Base-by-base conservation (phyloP, 1,140 invertebrate species). In the Drosophila azteca region DNA sequence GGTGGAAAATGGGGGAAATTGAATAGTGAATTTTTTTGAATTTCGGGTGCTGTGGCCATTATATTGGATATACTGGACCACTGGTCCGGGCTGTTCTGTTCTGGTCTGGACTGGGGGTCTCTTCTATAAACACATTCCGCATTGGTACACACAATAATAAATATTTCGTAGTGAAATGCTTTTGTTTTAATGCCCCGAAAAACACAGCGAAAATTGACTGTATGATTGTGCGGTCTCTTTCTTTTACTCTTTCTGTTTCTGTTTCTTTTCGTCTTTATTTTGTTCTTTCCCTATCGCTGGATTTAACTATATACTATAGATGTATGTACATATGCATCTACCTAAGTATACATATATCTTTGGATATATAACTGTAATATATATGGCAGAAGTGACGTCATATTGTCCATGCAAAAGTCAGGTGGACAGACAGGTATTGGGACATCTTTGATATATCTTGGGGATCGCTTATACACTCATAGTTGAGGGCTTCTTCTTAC, bases 181-280 rank as follows among this genome's bases (percentile, higher is more conserved):
- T 85, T 85, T 85, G 82, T 85, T 87, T 85, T 85, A 85, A 85
- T 85, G 82, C 82, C 82, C 78, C 82, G 82, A 85, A 85, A 87
- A 85, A 85, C 82, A 85, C 82, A 85, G 62, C 82, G 82, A 82
- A 85, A 85, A 85, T 85, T 77, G 82, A 85, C 82, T 85, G 82
- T 80, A 85, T 85, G 79, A 85, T 85, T 85, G 78, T 77, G 81
- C 63, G 76, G 81, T 79, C 60, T 43, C 46, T 50, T 20, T 26
- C 24, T 26, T 4, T 26, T 26, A 5, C 24, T 26, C 0, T 24
- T 29, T 39, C 39, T 52, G 20, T 26, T 9, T 26, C 39, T 39
- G 17, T 20, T 29, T 39, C 39, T n/a, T 8, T n/a, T 5, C 8
- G 11, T 53, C 35, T 43, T n/a, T 39, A 7, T 44, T 53, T 66